Conservation (phyloP, 2,797 vertebrate genomes). For the Sebastiscus albofasciatus region DNA sequence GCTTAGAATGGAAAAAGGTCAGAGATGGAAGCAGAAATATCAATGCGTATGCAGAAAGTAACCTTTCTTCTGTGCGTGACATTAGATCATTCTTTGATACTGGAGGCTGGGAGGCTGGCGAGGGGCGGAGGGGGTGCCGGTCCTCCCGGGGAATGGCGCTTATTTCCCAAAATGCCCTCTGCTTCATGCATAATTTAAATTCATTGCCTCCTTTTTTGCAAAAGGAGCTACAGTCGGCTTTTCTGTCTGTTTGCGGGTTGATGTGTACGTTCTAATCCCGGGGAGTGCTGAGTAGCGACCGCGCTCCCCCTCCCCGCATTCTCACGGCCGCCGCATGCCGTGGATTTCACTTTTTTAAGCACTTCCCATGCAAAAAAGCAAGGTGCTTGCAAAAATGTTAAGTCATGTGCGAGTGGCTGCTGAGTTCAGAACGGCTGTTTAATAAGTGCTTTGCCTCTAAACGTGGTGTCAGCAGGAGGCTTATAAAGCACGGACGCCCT, state of each 20-base stretch:
- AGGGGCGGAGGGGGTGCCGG: neutral
- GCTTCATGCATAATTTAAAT: constrained; percentile 81
- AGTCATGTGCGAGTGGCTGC: constrained; percentile 60
- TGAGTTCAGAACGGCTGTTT: constrained; percentile 55
- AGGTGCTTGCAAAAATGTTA: constrained; percentile 66
- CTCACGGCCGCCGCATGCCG: constrained; percentile 35
- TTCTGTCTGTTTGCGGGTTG: constrained; percentile 61
- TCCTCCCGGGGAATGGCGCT: constrained; percentile 59
- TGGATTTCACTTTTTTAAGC: constrained; percentile 65
- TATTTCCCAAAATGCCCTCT: constrained; percentile 78
- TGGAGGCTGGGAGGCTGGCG: constrained; percentile 32
- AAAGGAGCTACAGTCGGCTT: constrained; percentile 66
- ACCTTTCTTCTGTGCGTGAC: constrained; percentile 83
- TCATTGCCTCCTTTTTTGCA: constrained; percentile 60
- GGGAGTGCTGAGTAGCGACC: constrained; percentile 58
- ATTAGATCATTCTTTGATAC: constrained; percentile 83
- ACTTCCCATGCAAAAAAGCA: constrained; percentile 66
- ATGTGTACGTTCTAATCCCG: constrained; percentile 59
- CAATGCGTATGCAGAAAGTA: constrained; percentile 80
- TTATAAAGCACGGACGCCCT: constrained; percentile 22
- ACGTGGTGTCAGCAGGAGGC: constrained; percentile 62
- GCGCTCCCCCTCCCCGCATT: constrained; percentile 7
- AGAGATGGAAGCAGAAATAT: constrained; percentile 78
- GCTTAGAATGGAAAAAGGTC: constrained; percentile 76
- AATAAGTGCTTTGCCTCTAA: constrained; percentile 55